These are phyloP conservation scores for Epizoanthus rinbou DNA, from an alignment of 92 coral and sea anemone genomes.

Conservation along the genomic window DNA sequence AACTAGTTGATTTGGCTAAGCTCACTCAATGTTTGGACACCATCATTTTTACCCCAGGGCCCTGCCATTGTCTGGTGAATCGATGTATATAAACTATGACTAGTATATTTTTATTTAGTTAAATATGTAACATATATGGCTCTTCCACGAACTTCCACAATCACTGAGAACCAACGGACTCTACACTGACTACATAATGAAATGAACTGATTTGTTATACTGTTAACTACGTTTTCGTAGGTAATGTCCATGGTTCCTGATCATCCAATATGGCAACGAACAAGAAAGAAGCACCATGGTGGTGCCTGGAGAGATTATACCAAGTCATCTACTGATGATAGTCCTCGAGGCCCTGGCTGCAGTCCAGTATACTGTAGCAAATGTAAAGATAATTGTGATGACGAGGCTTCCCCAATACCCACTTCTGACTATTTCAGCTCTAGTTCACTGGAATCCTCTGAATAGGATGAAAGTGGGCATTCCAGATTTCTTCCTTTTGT, in stretches of 20 bases:
- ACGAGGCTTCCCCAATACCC: conserved; percentile 58
- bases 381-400: conserved; percentile 62
- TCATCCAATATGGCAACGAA: conserved; percentile 94
- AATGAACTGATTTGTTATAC: background rate
- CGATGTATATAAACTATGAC: no score
- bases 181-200: no score
- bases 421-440: conserved; percentile 86
- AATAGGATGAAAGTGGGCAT: conserved; percentile 46
- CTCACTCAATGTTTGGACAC: no score
- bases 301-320: conserved; percentile 94
- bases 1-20: no score
- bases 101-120: no score
- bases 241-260: conserved; percentile 94
- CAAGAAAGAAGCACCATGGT: conserved; percentile 88
- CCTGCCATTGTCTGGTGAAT: no score
- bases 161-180: no score
- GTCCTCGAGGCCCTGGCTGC: conserved; percentile 96
- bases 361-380: conserved; percentile 85
- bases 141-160: no score
- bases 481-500: conserved; percentile 48
- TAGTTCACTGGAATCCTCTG: conserved; percentile 72
- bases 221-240: conserved; percentile 43
- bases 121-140: no score
- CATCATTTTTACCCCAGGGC: no score
- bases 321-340: conserved; percentile 61